Evolutionary conservation across 1,140 invertebrate species (phyloP).

Genomic region (Ooceraea biroi): DNA sequence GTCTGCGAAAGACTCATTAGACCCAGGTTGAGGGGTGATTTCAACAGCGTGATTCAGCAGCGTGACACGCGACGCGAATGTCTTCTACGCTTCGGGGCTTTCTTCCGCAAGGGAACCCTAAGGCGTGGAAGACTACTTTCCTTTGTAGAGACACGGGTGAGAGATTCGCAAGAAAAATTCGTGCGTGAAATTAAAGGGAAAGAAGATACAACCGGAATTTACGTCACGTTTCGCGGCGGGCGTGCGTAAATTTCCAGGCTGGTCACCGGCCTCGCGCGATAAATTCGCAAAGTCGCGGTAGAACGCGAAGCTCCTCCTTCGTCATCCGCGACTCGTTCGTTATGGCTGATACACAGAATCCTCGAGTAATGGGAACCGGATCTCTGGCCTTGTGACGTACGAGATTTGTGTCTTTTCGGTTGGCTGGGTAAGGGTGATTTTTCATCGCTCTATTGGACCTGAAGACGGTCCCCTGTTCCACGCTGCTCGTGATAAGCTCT

Average conservation of each 20-base stretch:
- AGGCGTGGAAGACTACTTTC: too few relatives aligned
- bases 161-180: neutral
- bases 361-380: constrained; percentile 72
- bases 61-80: neutral
- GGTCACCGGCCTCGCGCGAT: neutral
- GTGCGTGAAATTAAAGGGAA: neutral
- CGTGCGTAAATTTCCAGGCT: neutral
- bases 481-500: constrained; percentile 55
- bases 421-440: constrained; percentile 66
- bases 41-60: neutral
- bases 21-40: constrained; percentile 20
- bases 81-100: neutral
- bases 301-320: constrained; percentile 58
- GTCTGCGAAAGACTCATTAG: constrained; percentile 28
- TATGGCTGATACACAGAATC: constrained; percentile 72
- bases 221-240: neutral
- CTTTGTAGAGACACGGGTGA: neutral
- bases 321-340: constrained; percentile 70
- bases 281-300: neutral
- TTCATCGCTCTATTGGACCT: constrained; percentile 40
- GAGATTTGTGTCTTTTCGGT: constrained; percentile 71
- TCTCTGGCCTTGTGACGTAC: constrained; percentile 62
- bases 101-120: neutral
- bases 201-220: neutral
- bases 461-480: constrained; percentile 5